These are phyloP conservation scores for Oncorhynchus mykiss DNA, from an alignment of 2,113 vertebrate species.

Conservation along the genomic window DNA sequence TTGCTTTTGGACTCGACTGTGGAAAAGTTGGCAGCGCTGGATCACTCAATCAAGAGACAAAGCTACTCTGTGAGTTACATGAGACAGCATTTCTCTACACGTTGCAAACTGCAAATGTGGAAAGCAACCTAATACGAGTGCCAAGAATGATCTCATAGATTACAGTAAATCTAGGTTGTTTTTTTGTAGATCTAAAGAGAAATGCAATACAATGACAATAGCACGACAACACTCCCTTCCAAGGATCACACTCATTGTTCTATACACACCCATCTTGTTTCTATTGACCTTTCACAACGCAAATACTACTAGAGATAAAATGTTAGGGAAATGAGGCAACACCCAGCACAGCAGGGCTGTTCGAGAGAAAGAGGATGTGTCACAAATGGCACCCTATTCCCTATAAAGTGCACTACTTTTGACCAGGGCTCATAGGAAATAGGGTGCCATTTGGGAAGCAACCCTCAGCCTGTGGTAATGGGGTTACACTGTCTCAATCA, in stretches of 20 bases:
- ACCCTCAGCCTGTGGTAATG: too few species aligned
- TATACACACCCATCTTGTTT: not conserved
- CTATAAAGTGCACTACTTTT: not conserved
- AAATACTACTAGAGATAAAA: constrained; percentile 13
- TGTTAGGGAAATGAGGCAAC: constrained; percentile 10
- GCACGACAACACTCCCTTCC: not conserved
- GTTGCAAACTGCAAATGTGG: not conserved
- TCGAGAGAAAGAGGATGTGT: not conserved
- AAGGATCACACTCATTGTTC: not conserved
- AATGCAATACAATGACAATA: not conserved
- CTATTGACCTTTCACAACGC: not conserved
- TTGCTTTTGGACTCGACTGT: constrained; percentile 59
- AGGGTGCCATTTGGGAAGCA: too few species aligned
- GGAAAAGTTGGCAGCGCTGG: constrained; percentile 5
- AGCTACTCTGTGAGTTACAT: not conserved
- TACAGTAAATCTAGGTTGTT: not conserved
- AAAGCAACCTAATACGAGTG: too few species aligned
- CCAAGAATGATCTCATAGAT: not conserved
- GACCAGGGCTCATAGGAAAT: not conserved
- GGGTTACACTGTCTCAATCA: not conserved
- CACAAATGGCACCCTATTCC: not conserved
- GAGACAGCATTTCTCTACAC: not conserved
- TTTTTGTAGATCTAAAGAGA: not conserved
- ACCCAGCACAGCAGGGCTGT: constrained; percentile 6
- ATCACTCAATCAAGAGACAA: not conserved